phyloP scores from a whole-genome alignment of 2,797 vertebrate species.

The Pithecia hirsuta region DNA sequence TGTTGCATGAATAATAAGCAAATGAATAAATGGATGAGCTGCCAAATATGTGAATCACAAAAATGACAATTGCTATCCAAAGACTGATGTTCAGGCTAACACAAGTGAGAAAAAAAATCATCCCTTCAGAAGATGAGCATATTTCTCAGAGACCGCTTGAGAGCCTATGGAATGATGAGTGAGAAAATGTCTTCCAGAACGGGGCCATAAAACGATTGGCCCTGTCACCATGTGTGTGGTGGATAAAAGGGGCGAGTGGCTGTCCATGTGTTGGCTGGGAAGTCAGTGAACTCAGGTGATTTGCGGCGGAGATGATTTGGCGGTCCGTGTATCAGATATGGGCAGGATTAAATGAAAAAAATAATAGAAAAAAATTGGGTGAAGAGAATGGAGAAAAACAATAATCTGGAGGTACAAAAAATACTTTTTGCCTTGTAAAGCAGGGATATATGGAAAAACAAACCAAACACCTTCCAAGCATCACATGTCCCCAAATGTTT shows the following conservation, averaged over 20 bases:
- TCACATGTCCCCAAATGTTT: neutral
- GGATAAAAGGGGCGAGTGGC: neutral
- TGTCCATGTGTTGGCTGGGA: neutral
- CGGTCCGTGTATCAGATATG: neutral
- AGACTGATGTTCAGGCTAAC: neutral
- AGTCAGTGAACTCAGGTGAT: neutral
- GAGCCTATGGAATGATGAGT: no score
- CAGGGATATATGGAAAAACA: neutral
- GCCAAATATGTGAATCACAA: slow-evolving; percentile 4
- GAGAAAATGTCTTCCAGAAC: neutral
- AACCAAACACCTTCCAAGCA: neutral
- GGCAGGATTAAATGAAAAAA: neutral
- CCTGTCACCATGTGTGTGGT: no score
- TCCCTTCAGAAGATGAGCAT: neutral
- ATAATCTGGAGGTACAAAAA: neutral
- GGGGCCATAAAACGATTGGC: neutral
- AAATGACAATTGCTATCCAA: neutral
- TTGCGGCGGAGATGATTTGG: neutral
- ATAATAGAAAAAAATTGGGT: neutral
- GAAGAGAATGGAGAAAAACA: neutral
- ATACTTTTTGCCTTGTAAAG: neutral
- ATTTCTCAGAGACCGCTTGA: neutral
- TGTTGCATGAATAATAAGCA: slow-evolving; percentile 41
- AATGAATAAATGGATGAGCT: slow-evolving; percentile 41
- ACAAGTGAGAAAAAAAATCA: neutral